Conservation (phyloP, 2,113 vertebrate species). For the Odocoileus hemionus region DNA sequence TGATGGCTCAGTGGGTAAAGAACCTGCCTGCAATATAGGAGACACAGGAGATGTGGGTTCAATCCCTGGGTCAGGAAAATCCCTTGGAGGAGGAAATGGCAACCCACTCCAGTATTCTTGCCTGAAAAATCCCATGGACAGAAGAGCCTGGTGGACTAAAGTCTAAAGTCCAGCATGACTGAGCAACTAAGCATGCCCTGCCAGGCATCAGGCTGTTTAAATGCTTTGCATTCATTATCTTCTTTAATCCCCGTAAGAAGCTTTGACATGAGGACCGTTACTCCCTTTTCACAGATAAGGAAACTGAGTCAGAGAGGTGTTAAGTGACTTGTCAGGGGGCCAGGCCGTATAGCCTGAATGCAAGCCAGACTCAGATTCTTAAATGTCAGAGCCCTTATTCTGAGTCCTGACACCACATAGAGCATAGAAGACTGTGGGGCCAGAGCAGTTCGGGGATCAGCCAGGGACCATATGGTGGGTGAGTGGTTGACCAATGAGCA, state of each 20-base stretch:
- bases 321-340: not conserved
- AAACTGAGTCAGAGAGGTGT: not conserved
- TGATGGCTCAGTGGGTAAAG: no score
- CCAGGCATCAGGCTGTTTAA: not conserved
- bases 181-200: not conserved
- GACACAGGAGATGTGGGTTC: not conserved
- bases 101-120: not conserved
- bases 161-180: not conserved
- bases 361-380: no score
- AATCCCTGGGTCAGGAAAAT: not conserved
- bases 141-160: not conserved
- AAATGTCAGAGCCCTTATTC: not conserved
- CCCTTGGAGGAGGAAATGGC: not conserved
- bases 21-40: no score
- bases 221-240: not conserved
- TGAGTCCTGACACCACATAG: rapidly evolving
- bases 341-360: rapidly evolving
- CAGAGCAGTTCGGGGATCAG: rapidly evolving
- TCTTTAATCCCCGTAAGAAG: not conserved
- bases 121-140: not conserved
- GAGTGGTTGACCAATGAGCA: rapidly evolving
- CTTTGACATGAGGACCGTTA: no score
- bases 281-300: not conserved
- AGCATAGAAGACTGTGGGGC: rapidly evolving
- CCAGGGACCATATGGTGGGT: rapidly evolving